Evolutionary conservation across 2,797 vertebrate genomes (phyloP).

Genomic region (Menidia menidia): DNA sequence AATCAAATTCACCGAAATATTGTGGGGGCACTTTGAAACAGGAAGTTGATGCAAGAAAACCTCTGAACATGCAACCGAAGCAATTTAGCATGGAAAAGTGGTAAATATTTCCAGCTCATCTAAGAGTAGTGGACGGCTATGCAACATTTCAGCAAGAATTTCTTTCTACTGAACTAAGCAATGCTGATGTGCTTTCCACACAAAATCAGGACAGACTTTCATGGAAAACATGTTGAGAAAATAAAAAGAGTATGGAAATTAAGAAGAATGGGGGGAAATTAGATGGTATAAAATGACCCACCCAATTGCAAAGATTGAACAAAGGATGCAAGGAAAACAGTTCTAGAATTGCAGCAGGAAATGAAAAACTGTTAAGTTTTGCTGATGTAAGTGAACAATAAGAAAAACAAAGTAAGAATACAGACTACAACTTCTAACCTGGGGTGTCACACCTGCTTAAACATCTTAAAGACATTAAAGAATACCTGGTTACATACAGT

Average conservation of each 20-base stretch:
- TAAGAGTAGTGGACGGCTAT: background rate
- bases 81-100: background rate
- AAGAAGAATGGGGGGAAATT: background rate
- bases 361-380: constrained; percentile 6
- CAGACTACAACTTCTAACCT: constrained; percentile 28
- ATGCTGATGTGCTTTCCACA: too few species aligned
- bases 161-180: background rate
- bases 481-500: too few species aligned
- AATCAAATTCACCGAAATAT: background rate
- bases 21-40: background rate
- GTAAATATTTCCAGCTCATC: background rate
- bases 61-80: background rate
- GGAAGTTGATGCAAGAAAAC: background rate
- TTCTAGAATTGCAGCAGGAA: background rate
- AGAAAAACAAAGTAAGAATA: constrained; percentile 6
- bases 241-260: background rate
- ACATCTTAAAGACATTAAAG: background rate
- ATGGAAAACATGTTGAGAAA: background rate
- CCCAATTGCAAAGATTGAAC: background rate
- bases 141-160: background rate
- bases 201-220: background rate
- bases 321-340: background rate
- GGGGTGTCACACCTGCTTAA: constrained; percentile 28
- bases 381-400: constrained; percentile 37
- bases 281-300: background rate